A percentile compares a stretch with the other conserved stretches of the same genome.
Conservation (phyloP, 1,140 invertebrate genomes). For the Caenorhabditis remanei region DNA sequence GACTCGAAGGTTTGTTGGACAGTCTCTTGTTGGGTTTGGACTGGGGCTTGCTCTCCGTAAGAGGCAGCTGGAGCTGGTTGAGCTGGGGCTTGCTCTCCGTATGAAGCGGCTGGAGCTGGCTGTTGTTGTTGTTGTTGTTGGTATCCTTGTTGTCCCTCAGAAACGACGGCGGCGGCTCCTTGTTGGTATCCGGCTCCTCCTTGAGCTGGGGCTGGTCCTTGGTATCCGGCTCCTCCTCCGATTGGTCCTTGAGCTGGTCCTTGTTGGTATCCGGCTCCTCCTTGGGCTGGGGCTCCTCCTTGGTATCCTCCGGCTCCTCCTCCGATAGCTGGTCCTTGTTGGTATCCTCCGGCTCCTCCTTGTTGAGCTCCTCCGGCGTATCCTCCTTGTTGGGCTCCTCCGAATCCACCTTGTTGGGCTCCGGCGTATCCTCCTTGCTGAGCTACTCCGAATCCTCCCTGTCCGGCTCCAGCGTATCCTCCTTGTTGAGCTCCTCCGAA, state of each 20-base stretch:
- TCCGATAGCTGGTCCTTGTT: constrained; percentile 15
- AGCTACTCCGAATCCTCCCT: constrained; percentile 29
- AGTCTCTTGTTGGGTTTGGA: constrained; percentile 18
- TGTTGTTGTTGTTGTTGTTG: constrained; percentile 17
- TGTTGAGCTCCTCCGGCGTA: not conserved
- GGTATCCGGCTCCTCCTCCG: constrained; percentile 35
- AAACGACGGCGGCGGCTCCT: not conserved
- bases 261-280: constrained; percentile 40
- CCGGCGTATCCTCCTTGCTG: constrained; percentile 27
- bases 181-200: constrained; percentile 6
- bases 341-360: constrained; percentile 14
- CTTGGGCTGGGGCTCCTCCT: not conserved
- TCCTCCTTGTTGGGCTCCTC: constrained; percentile 3
- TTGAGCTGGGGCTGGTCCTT: not conserved
- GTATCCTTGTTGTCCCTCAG: not conserved
- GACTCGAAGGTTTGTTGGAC: constrained; percentile 43
- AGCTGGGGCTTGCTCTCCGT: constrained; percentile 40
- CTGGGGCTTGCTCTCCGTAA: constrained; percentile 47
- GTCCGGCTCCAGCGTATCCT: constrained; percentile 11
- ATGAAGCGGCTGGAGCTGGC: constrained; percentile 31
- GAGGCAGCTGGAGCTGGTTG: constrained; percentile 29
- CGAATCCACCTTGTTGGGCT: constrained; percentile 9
- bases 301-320: not conserved
- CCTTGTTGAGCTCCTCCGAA: constrained; percentile 3
- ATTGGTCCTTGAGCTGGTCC: constrained; percentile 28